Evolutionary conservation across 2,113 vertebrate genomes (phyloP), one percentile per base, ranked within the genome.

Genomic region (Hypanus sabinus): DNA sequence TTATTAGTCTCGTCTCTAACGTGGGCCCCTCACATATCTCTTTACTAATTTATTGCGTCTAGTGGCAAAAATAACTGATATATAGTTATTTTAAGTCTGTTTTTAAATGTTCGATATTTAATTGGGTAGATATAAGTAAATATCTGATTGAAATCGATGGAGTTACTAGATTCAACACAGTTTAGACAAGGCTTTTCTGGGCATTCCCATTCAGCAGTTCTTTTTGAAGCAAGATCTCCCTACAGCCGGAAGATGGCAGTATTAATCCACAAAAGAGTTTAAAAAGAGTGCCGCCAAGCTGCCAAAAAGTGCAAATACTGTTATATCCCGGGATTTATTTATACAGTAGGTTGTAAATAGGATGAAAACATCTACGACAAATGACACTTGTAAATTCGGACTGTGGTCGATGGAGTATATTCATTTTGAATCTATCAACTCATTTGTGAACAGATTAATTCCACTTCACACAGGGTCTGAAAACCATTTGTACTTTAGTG

Each of bases 241-340:
- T 0, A 0, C 0, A 0, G n/a, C 96, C 98, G 97, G 97, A 96
- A 99, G 98, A 97, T 97, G 98, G 98, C 96, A 97, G 96, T 97
- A 97, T 96, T 95, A 96, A 95, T 96, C 97, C 96, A 96, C 95
- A 94, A 75, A 96, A 97, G 85, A 88, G 70, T 57, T 11, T 55
- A 93, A 93, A 93, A 93, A 93, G 10, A 55, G 91, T 93, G 91
- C 91, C 70, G 70, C 91, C 68, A 93, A 93, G 91, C 91, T 92
- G 91, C 70, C 91, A 93, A 93, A 93, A 30, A 16, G 24, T 30
- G 70, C 38, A 93, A 73, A 73, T 27, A 73, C 91, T 46, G 70
- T 70, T 46, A 46, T 73, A 71, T n/a, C 46, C 68, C 16, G 20
- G 91, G 33, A 93, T 93, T 93, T 93, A 93, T 93, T 71, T 93